These are phyloP conservation scores for Myrmecophaga tridactyla DNA, from an alignment of 2,113 vertebrate genomes.

Conservation along the genomic window DNA sequence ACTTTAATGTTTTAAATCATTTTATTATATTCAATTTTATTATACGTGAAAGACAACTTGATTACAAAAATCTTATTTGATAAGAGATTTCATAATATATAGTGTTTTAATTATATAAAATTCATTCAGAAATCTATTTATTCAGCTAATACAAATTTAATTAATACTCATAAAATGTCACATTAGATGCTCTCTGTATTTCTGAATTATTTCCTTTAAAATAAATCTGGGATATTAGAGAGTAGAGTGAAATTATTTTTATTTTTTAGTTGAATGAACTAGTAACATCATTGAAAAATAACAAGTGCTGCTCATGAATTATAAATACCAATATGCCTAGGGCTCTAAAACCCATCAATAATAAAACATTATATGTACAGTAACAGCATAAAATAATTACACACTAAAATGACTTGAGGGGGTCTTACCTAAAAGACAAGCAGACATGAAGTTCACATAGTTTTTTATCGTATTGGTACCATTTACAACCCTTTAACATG, in stretches of 20 bases:
- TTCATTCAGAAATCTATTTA: background rate
- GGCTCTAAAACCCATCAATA: background rate
- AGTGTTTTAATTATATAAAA: background rate
- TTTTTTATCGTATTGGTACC: background rate
- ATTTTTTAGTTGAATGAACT: too few relatives aligned
- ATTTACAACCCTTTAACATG: background rate
- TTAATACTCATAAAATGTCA: background rate
- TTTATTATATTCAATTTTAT: background rate
- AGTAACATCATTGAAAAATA: background rate
- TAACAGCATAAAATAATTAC: background rate
- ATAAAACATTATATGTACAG: background rate
- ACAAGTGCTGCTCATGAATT: background rate
- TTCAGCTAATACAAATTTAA: background rate
- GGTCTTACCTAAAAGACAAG: background rate
- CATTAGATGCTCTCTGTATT: background rate
- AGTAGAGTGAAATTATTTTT: rapidly evolving
- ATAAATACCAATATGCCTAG: rapidly evolving
- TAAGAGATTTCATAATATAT: background rate
- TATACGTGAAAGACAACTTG: background rate
- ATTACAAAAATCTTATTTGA: background rate
- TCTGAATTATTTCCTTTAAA: background rate
- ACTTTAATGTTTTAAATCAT: background rate
- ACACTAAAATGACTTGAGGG: background rate
- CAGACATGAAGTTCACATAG: background rate
- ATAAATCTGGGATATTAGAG: background rate